A percentile compares a stretch with the other conserved stretches of the same genome.
These are phyloP conservation scores for Chrysaora quinquecirrha DNA, from an alignment of 30 jellyfish, hydroid and myxozoan species.

Conservation along the genomic window DNA sequence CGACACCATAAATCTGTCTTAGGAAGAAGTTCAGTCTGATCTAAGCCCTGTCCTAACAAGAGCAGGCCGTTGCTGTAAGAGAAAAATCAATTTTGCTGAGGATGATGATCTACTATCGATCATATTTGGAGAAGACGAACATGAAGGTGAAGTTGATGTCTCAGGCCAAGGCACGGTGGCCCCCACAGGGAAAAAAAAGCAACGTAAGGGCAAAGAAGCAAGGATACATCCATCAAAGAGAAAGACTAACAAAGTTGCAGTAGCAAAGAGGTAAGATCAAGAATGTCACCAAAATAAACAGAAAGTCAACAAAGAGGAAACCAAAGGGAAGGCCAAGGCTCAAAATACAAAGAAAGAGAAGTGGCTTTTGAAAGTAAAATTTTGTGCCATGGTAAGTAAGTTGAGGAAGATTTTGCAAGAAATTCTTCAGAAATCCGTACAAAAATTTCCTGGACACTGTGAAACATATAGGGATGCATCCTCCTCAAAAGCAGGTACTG, in stretches of 20 bases:
- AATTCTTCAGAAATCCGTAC: no score
- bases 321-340: no score
- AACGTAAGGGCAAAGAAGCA: conserved; percentile 10
- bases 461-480: no score
- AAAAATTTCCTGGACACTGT: no score
- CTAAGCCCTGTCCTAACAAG: not conserved
- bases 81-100: not conserved
- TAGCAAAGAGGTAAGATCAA: not conserved
- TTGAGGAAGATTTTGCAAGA: conserved; percentile 18
- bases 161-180: not conserved
- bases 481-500: not conserved
- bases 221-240: not conserved
- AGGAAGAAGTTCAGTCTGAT: not conserved
- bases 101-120: conserved; percentile 8
- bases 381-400: conserved; percentile 12
- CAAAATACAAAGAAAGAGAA: conserved; percentile 13
- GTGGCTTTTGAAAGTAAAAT: not conserved
- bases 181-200: conserved; percentile 1
- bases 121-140: conserved; percentile 5
- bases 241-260: not conserved
- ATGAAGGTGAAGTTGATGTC: not conserved
- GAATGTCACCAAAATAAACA: not conserved
- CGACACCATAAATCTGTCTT: not conserved
- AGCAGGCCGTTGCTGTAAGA: conserved; percentile 26
- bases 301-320: not conserved